phyloP scores from a whole-genome alignment of 2,113 vertebrate genomes.

The Ophiodon elongatus region DNA sequence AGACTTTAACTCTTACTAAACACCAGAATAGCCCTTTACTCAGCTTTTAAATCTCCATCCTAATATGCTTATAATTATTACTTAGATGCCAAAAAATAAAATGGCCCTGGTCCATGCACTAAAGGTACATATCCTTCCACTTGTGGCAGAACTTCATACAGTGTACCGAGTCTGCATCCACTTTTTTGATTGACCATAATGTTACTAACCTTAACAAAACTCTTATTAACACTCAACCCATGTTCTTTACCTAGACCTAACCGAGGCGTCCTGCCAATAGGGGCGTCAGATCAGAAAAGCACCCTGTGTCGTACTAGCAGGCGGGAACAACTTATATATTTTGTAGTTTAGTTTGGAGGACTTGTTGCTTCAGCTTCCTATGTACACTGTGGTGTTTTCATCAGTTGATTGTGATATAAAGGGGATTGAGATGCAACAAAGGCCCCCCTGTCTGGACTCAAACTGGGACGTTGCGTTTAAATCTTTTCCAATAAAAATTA shows the following conservation, averaged over 20 bases:
- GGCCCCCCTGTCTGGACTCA: not conserved
- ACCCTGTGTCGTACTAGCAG: not conserved
- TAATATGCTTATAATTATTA: constrained; percentile 5
- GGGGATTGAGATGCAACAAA: not conserved
- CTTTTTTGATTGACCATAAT: not conserved
- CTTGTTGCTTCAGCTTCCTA: not conserved
- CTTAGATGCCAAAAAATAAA: not conserved
- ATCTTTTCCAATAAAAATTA: not conserved
- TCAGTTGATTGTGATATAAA: not conserved
- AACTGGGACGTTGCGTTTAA: not conserved
- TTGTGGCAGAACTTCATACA: not conserved
- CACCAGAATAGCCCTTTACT: constrained; percentile 25
- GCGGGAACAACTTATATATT: not conserved
- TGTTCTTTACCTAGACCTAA: not conserved
- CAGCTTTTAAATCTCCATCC: not conserved
- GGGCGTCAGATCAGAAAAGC: not conserved
- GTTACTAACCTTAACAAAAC: not conserved
- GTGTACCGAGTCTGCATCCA: not conserved
- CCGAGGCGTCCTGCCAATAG: not conserved
- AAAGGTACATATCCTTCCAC: not conserved
- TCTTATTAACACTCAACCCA: not conserved
- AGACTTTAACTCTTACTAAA: constrained; percentile 23
- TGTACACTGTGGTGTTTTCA: not conserved
- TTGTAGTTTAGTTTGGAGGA: not conserved
- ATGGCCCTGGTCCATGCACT: not conserved